Evolutionary conservation across 2,797 vertebrate genomes (phyloP).

Genomic region (Macropodus opercularis): DNA sequence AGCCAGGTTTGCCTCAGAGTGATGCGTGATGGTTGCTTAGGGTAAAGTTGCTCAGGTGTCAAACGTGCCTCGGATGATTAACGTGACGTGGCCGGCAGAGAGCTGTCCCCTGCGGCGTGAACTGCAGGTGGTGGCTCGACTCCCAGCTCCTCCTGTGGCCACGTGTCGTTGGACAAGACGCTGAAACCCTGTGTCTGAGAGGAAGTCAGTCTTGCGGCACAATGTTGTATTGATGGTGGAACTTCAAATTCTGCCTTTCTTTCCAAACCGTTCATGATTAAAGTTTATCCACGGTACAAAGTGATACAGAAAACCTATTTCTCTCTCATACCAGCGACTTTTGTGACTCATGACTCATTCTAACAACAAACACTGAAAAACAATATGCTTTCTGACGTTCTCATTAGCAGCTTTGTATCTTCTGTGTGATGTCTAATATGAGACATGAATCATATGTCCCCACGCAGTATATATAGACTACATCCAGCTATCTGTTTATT

Average conservation of each 20-base stretch:
- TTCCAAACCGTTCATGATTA: conserved; percentile 11
- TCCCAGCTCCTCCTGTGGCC: too few species aligned
- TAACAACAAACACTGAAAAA: background rate
- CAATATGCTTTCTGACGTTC: background rate
- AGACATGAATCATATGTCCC: conserved; percentile 22
- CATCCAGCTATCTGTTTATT: too few species aligned
- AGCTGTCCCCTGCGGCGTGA: too few species aligned
- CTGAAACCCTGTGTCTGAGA: too few species aligned
- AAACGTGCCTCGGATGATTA: too few species aligned
- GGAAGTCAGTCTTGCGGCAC: background rate
- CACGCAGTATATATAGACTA: background rate
- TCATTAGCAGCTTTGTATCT: background rate
- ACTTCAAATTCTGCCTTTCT: conserved; percentile 16
- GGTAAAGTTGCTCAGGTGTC: too few species aligned
- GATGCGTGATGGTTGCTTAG: conserved; percentile 6
- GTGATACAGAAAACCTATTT: background rate
- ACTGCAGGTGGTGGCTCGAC: too few species aligned
- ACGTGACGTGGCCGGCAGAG: too few species aligned
- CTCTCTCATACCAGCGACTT: background rate
- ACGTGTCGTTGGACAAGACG: too few species aligned
- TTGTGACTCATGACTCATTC: background rate
- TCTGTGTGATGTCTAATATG: background rate
- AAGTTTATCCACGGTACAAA: background rate
- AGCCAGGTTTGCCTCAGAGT: conserved; percentile 11
- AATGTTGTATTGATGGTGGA: conserved; percentile 5